A percentile compares a stretch with the other conserved stretches of the same genome.
Conservation (phyloP, 2,113 vertebrate genomes). For the Cryptomyrus ogoouensis region DNA sequence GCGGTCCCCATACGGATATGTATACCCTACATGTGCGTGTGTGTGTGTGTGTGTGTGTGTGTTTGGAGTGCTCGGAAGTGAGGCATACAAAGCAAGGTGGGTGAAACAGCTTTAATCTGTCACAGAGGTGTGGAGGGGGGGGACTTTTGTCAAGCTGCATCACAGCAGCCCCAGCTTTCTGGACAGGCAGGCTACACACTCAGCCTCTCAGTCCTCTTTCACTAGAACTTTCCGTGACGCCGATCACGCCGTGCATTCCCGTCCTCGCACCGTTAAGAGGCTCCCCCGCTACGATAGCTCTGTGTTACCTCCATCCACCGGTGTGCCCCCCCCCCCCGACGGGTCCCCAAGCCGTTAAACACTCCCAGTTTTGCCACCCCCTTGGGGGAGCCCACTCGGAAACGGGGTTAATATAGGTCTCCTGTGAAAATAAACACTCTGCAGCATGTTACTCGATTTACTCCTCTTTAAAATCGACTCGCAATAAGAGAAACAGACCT, state of each 20-base stretch:
- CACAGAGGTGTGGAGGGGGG: neutral
- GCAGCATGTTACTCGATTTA: conserved; percentile 72
- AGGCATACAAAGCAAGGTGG: neutral
- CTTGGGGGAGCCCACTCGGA: conserved; percentile 59
- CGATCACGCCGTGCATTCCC: neutral
- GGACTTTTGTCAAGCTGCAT: neutral
- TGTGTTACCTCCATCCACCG: neutral
- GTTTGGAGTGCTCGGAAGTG: neutral
- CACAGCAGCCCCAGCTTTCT: neutral
- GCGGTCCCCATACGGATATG: too few species aligned
- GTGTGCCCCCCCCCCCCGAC: neutral
- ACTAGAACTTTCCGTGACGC: neutral
- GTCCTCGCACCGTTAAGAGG: neutral
- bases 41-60: neutral
- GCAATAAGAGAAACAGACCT: conserved; percentile 70
- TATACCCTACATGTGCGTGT: too few species aligned
- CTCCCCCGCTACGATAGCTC: neutral
- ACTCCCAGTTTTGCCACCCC: conserved; percentile 55
- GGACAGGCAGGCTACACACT: neutral
- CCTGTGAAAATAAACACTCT: conserved; percentile 74
- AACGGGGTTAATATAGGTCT: conserved; percentile 81
- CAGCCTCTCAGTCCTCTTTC: neutral
- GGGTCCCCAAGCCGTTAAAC: conserved; percentile 58
- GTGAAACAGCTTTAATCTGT: neutral
- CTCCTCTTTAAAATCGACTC: conserved; percentile 76